phyloP scores from a whole-genome alignment of 2,797 vertebrate species.

The Sphenodon punctatus region DNA sequence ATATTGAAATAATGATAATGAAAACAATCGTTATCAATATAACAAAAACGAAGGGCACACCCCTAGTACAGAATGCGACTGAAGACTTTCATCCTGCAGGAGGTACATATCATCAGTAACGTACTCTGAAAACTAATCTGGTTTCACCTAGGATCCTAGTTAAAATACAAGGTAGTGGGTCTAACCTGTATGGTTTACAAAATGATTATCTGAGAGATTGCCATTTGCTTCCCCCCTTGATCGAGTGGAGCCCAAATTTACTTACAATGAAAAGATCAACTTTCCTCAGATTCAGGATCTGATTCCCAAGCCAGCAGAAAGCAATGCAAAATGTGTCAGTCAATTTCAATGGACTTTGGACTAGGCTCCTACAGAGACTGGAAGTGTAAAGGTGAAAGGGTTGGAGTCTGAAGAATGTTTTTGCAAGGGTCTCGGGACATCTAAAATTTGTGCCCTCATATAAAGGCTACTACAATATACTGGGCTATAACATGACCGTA shows the following conservation, averaged over 20 bases:
- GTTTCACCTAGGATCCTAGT: neutral
- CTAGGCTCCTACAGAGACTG: rapidly evolving
- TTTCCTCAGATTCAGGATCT: too few relatives aligned
- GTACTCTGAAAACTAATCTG: neutral
- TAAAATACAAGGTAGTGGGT: neutral
- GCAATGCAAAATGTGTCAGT: rapidly evolving
- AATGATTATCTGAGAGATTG: neutral
- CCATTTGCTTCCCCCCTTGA: neutral
- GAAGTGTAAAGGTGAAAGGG: neutral
- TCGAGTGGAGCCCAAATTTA: too few relatives aligned
- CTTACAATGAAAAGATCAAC: too few relatives aligned
- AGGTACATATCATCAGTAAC: too few relatives aligned
- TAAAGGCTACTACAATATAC: rapidly evolving
- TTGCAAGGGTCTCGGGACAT: neutral
- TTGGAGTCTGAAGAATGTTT: rapidly evolving
- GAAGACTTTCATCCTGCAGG: neutral
- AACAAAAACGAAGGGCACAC: too few relatives aligned
- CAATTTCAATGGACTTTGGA: rapidly evolving
- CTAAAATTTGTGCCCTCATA: rapidly evolving
- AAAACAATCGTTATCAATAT: too few relatives aligned
- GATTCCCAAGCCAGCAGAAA: rapidly evolving
- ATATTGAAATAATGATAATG: too few relatives aligned
- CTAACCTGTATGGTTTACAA: neutral
- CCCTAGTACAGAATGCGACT: neutral
- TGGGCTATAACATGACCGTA: neutral